These are phyloP conservation scores for Charadrius vociferus DNA, from an alignment of 2,113 vertebrate genomes.

Conservation along the genomic window DNA sequence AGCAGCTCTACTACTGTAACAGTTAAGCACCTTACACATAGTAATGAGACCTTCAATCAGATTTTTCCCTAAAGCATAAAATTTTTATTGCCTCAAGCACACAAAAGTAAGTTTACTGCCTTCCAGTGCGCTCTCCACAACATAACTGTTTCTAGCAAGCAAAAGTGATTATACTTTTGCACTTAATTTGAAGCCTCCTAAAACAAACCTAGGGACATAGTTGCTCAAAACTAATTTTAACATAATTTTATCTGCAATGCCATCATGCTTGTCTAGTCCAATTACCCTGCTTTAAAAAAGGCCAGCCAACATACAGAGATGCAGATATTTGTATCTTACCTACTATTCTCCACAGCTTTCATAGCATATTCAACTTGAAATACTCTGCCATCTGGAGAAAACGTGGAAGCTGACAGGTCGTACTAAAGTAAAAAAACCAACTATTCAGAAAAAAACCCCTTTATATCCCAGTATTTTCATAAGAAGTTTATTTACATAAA, in stretches of 20 bases:
- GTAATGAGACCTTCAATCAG: background rate
- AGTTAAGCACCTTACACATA: background rate
- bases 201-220: background rate
- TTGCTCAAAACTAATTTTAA: background rate
- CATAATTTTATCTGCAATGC: background rate
- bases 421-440: slow-evolving; percentile 76
- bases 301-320: background rate
- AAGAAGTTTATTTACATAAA: background rate
- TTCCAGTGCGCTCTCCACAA: background rate
- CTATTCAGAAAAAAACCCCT: background rate
- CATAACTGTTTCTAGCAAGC: background rate
- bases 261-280: background rate
- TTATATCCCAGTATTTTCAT: background rate
- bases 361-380: slow-evolving; percentile 99
- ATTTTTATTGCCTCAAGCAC: background rate
- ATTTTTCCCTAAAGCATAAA: background rate
- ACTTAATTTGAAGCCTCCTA: background rate
- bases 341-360: slow-evolving; percentile 99
- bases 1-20: background rate
- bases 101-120: background rate
- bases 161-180: background rate
- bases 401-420: slow-evolving; percentile 96
- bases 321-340: slow-evolving; percentile 74
- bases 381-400: slow-evolving; percentile 96
- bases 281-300: background rate